These are phyloP conservation scores for Microcebus tavaratra DNA, from an alignment of 2,113 vertebrate species.

Conservation along the genomic window DNA sequence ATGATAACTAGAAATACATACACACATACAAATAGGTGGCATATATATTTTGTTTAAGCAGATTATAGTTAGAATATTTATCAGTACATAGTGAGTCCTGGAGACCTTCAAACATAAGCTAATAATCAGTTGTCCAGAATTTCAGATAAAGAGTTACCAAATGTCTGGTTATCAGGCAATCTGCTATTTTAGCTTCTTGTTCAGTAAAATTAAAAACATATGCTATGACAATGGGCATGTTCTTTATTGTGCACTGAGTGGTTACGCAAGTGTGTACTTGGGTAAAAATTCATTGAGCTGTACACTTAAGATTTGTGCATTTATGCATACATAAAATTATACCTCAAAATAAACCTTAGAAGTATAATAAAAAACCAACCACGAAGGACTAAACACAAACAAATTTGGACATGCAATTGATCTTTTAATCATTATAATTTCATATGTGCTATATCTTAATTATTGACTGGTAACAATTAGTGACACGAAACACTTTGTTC, in stretches of 20 bases:
- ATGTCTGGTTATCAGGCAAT: background rate
- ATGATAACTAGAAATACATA: conserved; percentile 28
- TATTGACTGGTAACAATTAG: background rate
- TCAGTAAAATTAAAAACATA: background rate
- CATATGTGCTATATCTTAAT: conserved; percentile 25
- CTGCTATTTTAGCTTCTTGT: background rate
- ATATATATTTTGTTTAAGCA: background rate
- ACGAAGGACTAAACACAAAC: background rate
- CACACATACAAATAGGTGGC: background rate
- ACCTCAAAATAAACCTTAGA: background rate
- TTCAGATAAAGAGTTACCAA: background rate
- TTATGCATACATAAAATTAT: background rate
- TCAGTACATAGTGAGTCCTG: background rate
- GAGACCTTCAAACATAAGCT: conserved; percentile 15
- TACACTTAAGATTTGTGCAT: background rate
- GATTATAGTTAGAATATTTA: background rate
- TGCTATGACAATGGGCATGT: background rate
- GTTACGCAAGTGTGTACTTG: background rate
- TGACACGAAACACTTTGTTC: background rate
- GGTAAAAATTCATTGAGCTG: background rate
- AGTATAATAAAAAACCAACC: background rate
- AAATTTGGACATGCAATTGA: background rate
- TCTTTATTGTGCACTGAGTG: background rate
- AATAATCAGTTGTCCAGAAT: background rate
- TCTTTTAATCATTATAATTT: conserved; percentile 16